Evolutionary conservation across 2,113 vertebrate genomes (phyloP).

Genomic region (Genyomyrus donnyi): DNA sequence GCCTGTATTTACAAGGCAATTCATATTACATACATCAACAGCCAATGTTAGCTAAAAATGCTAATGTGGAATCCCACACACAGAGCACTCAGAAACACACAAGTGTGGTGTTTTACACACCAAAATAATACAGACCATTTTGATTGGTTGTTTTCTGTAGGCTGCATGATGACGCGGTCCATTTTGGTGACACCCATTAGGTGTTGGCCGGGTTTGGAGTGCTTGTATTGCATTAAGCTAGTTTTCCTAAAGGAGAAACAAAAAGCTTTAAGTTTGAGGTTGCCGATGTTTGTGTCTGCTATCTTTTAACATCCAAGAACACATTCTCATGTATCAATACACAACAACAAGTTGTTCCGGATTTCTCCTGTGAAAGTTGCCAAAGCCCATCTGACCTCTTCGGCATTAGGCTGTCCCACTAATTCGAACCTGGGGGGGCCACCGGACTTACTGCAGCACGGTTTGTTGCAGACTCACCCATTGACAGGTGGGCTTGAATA

Average conservation of each 20-base stretch:
- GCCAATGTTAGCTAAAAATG: neutral
- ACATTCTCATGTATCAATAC: too few relatives aligned
- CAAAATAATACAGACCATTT: too few relatives aligned
- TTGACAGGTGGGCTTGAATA: slow-evolving; percentile 13
- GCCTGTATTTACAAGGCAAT: neutral
- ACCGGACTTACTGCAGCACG: neutral
- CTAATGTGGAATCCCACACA: neutral
- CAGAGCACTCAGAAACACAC: neutral
- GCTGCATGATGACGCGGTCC: too few relatives aligned
- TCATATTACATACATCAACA: neutral
- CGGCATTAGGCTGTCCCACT: neutral
- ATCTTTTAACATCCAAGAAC: too few relatives aligned
- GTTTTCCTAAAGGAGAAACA: too few relatives aligned
- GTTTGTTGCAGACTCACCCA: neutral
- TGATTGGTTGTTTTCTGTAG: too few relatives aligned
- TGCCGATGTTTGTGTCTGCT: too few relatives aligned
- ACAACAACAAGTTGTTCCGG: neutral
- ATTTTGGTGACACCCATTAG: too few relatives aligned
- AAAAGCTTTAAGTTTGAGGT: too few relatives aligned
- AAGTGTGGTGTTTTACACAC: too few relatives aligned
- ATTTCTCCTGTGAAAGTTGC: neutral
- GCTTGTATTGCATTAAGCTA: too few relatives aligned
- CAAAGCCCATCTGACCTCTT: neutral
- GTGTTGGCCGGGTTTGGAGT: too few relatives aligned
- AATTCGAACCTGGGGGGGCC: neutral